Percentiles rank a stretch among this genome's conserved stretches.
Conservation (phyloP, 2,888 invertebrate species). For the Latrodectus elegans region DNA sequence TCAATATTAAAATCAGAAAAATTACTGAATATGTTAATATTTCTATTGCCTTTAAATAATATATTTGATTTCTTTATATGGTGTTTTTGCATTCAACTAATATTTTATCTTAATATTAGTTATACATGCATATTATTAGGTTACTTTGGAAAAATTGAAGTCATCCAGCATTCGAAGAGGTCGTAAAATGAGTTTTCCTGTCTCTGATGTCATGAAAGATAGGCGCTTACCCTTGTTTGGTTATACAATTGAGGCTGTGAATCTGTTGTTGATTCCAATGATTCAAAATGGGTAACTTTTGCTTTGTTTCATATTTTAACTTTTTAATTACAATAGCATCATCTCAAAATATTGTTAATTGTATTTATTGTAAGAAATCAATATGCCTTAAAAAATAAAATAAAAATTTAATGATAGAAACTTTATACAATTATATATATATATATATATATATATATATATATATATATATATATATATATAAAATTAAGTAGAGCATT, state of each 20-base stretch:
- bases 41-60: background rate
- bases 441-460: no score
- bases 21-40: background rate
- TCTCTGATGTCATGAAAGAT: constrained; percentile 77
- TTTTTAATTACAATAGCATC: no score
- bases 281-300: constrained; percentile 84
- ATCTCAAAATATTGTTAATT: no score
- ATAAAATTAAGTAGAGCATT: no score
- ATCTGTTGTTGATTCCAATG: constrained; percentile 96
- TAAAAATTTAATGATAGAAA: no score
- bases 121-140: constrained; percentile 13
- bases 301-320: no score
- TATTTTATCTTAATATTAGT: background rate
- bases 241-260: constrained; percentile 95
- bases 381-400: no score
- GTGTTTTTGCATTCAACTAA: background rate
- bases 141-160: constrained; percentile 58
- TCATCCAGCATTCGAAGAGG: background rate
- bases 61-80: background rate
- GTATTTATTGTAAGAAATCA: no score
- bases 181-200: background rate
- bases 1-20: background rate
- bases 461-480: no score
- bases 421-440: no score
- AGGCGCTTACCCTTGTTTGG: constrained; percentile 91